phyloP scores from a whole-genome alignment of 2,888 invertebrate genomes.

The Orgyia antiqua region DNA sequence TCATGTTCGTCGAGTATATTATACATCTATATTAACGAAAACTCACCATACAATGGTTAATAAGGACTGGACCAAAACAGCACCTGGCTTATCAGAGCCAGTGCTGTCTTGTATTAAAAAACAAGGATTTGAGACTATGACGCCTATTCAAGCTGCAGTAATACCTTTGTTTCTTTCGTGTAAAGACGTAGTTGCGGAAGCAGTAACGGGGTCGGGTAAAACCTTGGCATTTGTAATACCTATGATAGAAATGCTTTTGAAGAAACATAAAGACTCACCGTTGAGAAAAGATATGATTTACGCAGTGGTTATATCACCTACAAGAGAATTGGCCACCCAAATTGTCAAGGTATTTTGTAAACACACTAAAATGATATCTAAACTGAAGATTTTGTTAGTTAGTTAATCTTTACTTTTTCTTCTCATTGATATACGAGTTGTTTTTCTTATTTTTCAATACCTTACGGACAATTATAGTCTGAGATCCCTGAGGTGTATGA shows the following conservation, averaged over 20 bases:
- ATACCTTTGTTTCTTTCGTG: conserved; percentile 92
- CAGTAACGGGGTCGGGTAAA: conserved; percentile 99
- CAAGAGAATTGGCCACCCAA: conserved; percentile 95
- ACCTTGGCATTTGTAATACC: conserved; percentile 97
- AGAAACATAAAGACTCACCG: conserved; percentile 77
- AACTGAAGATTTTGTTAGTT: too few relatives aligned
- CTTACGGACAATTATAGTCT: too few relatives aligned
- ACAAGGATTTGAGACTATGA: conserved; percentile 76
- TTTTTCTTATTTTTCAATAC: too few relatives aligned
- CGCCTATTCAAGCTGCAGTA: conserved; percentile 87
- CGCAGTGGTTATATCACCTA: conserved; percentile 95
- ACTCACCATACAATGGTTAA: conserved; percentile 67
- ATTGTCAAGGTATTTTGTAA: conserved; percentile 84
- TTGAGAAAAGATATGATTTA: conserved; percentile 88
- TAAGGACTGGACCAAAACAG: conserved; percentile 61
- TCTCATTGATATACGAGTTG: too few relatives aligned
- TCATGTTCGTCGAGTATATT: too few relatives aligned
- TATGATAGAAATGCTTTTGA: conserved; percentile 88
- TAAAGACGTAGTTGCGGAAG: conserved; percentile 98
- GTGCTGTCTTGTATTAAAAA: conserved; percentile 70
- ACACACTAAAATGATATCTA: too few relatives aligned
- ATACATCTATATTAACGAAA: too few relatives aligned
- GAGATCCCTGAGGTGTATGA: too few relatives aligned
- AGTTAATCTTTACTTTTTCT: too few relatives aligned
- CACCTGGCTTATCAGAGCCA: conserved; percentile 64